Evolutionary conservation across 1,140 invertebrate species (phyloP), one percentile per base, ranked within the genome.

Genomic region (Anadara kagoshimensis): DNA sequence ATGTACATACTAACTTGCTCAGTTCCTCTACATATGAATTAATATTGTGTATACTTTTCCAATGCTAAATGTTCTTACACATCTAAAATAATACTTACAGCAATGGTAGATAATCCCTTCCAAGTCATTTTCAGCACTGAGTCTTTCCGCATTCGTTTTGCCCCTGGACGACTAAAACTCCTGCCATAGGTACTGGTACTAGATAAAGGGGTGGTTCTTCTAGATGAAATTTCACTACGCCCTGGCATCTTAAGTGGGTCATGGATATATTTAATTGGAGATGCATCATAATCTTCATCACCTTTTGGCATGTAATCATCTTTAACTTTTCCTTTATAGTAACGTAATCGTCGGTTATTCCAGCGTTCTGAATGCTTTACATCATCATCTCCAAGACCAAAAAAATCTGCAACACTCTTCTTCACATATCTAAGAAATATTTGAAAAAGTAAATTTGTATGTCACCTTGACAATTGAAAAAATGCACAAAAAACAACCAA

Each of bases 71-170:
- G 29, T 3, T 36, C 29, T 36, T 36, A 36, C 2, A 36, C 29
- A 36, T 3, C 7, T 3, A 36, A 36, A 36, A 36, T 7, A 36
- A 57, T 22, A 84, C 85, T 79, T 73, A 90, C 88, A 59, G 84
- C 75, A 20, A 90, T 78, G 62, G 83, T 85, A 45, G 84, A 75
- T 43, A 90, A 73, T 41, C 89, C 89, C 78, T 88, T 87, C 77
- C 85, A 82, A 14, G 89, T 88, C 86, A 90, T 88, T 69, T 86
- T 87, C 16, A 87, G 77, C 5, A 90, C 90, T 41, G 90, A 90
- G 29, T 90, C 88, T 78, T 90, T 90, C 26, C 87, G 74, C 26
- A 73, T 69, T 41, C 73, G 71, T 64, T 76, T 79, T 11, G 36
- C 62, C 0, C 62, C 62, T 1, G 72, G 75, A 36, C 76, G 75